Base-by-base conservation (phyloP, 2,113 vertebrate species). In the Cyprinus carpio region DNA sequence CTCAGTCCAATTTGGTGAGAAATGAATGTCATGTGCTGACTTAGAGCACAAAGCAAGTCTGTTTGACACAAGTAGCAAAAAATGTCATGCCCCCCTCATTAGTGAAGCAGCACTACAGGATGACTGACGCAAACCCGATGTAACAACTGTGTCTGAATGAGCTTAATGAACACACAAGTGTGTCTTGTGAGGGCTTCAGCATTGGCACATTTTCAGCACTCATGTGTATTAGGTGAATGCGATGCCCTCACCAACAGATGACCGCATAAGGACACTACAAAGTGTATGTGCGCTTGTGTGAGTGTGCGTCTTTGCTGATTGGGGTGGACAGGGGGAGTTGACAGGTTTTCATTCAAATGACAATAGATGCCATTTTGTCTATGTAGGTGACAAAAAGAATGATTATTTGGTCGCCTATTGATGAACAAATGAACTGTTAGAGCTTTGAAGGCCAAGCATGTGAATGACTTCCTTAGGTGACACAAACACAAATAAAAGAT, bases 71-170 rank as follows among this genome's bases (percentile, higher is more conserved):
- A 15, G 34, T 23, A 80, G 58, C 20, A 80, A 40, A 27, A 80
- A 31, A 58, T 75, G 58, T 65, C 58, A 4, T 65, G 78, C 10
- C 60, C 29, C 25, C 78, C 37, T 81, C 40, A 81, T 81, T 81
- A 81, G 60, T 6, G 60, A 18, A 81, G n/a, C 4, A 46, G 77
- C 72, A 49, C 34, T 46, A 64, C 60, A 29, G 31, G 4, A 29
- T 20, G 60, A 65, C 37, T 31, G 40, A 81, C 43, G 60, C 23
- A 81, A 81, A 31, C 46, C 75, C 56, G 15, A 77, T 34, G 75
- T 54, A 77, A 54, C 75, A 77, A 10, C 49, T 20, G 25, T 34
- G 29, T 56, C 72, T 75, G n/a, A 81, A 20, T 29, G 40, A 65
- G 60, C 9, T 43, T 29, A 43, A 64, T 64, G 34, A 62, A 7